Conservation (phyloP, 37 sponge, comb jelly and placozoan genomes). For the Petrosia ficiformis region DNA sequence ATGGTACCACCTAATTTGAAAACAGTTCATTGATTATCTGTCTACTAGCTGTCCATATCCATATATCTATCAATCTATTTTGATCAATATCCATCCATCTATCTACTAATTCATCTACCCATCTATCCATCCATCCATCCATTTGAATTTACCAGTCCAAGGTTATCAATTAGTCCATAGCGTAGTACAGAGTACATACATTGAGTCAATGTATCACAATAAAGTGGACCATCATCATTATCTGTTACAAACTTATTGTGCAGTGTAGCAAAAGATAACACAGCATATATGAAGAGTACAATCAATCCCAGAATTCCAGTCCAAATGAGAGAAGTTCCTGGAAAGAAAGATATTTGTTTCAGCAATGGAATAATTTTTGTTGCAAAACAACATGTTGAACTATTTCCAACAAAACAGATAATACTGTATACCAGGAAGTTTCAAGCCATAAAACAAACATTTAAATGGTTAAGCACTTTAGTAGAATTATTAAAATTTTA, state of each 20-base stretch:
- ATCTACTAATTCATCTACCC: too few species aligned
- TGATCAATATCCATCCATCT: too few species aligned
- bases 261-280: constrained; percentile 42
- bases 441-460: constrained; percentile 17
- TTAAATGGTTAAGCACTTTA: too few species aligned
- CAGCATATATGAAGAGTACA: constrained; percentile 66
- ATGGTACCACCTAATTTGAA: too few species aligned
- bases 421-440: neutral
- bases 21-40: too few species aligned
- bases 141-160: constrained; percentile 40
- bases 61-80: too few species aligned
- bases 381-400: too few species aligned
- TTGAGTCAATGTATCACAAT: constrained; percentile 36
- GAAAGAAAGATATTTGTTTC: too few species aligned
- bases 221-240: constrained; percentile 13
- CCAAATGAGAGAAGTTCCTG: constrained; percentile 53
- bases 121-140: too few species aligned
- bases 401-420: too few species aligned
- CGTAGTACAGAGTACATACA: constrained; percentile 34
- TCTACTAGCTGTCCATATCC: too few species aligned
- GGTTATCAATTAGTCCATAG: constrained; percentile 34
- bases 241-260: constrained; percentile 23
- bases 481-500: neutral
- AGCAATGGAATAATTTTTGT: too few species aligned
- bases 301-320: constrained; percentile 43